phyloP scores from a whole-genome alignment of 1,140 invertebrate genomes.

The Cylas formicarius region DNA sequence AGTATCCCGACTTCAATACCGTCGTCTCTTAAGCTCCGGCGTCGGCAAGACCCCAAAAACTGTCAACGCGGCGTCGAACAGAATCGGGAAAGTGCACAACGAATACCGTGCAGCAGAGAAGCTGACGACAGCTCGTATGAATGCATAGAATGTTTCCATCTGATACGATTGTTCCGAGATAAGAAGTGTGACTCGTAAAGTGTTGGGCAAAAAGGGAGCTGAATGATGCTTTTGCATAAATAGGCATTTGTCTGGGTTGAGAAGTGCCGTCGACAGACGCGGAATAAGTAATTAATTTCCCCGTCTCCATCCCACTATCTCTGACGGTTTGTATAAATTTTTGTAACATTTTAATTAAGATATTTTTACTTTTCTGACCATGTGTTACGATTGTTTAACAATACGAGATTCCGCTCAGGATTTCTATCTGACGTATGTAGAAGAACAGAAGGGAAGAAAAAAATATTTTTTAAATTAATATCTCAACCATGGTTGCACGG shows the following conservation, averaged over 20 bases:
- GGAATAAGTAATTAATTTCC: conserved; percentile 20
- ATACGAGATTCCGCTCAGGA: too few species aligned
- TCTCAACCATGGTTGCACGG: too few species aligned
- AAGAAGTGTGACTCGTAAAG: conserved; percentile 17
- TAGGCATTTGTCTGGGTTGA: conserved; percentile 19
- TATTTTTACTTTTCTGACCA: too few species aligned
- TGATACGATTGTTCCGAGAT: conserved; percentile 14
- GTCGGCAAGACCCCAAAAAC: too few species aligned
- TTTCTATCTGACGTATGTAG: too few species aligned
- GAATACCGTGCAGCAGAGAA: not conserved
- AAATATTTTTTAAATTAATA: too few species aligned
- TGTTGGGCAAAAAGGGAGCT: conserved; percentile 22
- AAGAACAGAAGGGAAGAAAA: too few species aligned
- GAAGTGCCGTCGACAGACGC: conserved; percentile 16
- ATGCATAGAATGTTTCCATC: conserved; percentile 13
- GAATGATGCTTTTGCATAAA: conserved; percentile 22
- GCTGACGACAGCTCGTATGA: conserved; percentile 16
- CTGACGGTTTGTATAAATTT: too few species aligned
- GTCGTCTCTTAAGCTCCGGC: not conserved
- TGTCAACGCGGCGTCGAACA: not conserved
- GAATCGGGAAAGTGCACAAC: not conserved
- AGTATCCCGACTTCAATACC: too few species aligned
- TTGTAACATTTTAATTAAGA: too few species aligned
- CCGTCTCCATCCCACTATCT: too few species aligned
- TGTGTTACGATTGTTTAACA: too few species aligned